phyloP scores from a whole-genome alignment of 2,797 vertebrate species.

The Coregonus ussuriensis region DNA sequence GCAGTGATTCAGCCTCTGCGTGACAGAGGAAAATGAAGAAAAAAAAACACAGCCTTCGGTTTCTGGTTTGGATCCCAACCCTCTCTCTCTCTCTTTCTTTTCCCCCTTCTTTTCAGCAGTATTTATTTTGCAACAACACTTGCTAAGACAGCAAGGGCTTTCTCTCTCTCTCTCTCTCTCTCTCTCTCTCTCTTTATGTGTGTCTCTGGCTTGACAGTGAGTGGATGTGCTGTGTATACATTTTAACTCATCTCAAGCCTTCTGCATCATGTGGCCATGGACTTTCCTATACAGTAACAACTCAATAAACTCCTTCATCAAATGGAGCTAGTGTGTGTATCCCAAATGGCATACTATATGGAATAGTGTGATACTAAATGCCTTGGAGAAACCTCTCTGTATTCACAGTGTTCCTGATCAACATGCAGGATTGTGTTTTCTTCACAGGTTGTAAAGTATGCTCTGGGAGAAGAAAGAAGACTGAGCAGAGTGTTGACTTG shows the following conservation, averaged over 20 bases:
- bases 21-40: slow-evolving; percentile 60
- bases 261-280: slow-evolving; percentile 10
- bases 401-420: slow-evolving; percentile 39
- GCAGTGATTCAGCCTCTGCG: slow-evolving; percentile 57
- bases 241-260: slow-evolving; percentile 45
- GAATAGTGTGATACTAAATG: slow-evolving; percentile 22
- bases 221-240: slow-evolving; percentile 25
- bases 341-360: not conserved
- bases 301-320: not conserved
- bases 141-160: slow-evolving; percentile 64
- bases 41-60: slow-evolving; percentile 46
- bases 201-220: slow-evolving; percentile 59
- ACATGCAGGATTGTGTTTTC: slow-evolving; percentile 53
- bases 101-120: slow-evolving; percentile 53
- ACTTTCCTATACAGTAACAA: not conserved
- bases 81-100: slow-evolving; percentile 39
- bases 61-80: slow-evolving; percentile 67
- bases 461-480: slow-evolving; percentile 43
- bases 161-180: slow-evolving; percentile 26
- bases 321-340: not conserved
- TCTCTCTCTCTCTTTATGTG: slow-evolving; percentile 51
- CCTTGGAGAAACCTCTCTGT: slow-evolving; percentile 36
- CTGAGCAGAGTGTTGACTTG: slow-evolving; percentile 46
- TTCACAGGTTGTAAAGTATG: slow-evolving; percentile 58
- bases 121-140: slow-evolving; percentile 65